Evolutionary conservation across 2,113 vertebrate species (phyloP).

Genomic region (Scolopax mira): DNA sequence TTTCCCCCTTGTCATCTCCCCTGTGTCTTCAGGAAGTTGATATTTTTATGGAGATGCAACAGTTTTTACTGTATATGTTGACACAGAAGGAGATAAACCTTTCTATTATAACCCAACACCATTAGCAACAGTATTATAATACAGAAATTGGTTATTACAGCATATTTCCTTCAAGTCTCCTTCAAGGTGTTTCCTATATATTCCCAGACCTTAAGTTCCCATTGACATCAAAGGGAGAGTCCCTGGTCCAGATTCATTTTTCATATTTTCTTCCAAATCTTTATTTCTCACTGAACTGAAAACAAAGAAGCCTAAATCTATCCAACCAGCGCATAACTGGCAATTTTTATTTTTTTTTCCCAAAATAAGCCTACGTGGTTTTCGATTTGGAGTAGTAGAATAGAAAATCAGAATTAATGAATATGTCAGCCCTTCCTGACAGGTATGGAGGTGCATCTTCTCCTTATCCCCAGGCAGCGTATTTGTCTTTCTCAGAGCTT

Average conservation of each 20-base stretch:
- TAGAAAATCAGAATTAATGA: background rate
- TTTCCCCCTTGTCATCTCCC: background rate
- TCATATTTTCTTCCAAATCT: background rate
- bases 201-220: background rate
- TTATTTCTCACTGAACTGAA: background rate
- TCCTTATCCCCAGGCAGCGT: background rate
- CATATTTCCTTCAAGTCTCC: background rate
- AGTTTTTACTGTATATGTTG: background rate
- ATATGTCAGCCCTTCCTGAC: background rate
- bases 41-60: background rate
- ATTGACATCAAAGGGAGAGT: background rate
- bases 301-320: background rate
- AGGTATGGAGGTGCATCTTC: background rate
- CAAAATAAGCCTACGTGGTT: background rate
- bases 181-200: background rate
- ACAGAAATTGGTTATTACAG: background rate
- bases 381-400: background rate
- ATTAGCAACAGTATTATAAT: background rate
- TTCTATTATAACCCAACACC: background rate
- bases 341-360: fast-evolving
- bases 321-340: background rate
- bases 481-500: background rate
- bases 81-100: background rate
- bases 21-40: background rate
- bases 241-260: background rate